Evolutionary conservation across 35 echinoderm and acorn worm species (phyloP), one percentile per base, ranked within the genome.

Genomic region (Holothuria glaberrima): DNA sequence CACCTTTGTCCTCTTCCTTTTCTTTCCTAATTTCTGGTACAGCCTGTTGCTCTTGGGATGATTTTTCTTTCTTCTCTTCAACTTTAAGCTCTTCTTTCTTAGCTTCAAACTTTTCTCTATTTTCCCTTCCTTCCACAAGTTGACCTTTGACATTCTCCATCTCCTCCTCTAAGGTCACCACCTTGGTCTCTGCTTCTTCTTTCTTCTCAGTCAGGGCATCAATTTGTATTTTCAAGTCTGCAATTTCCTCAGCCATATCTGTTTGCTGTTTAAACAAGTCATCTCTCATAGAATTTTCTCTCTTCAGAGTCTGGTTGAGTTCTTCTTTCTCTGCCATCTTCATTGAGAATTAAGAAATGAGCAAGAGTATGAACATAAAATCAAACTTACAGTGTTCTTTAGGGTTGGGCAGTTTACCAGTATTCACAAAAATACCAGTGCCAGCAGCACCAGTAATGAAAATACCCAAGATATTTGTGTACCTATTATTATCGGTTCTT

Each of bases 161-260:
- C 27, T 83, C 78, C 63, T 91, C 83, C 25, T 83, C 25, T n/a
- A 71, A 70, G 45, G 18, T 89, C 68, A 28, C 48, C n/a, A 72
- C 29, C 32, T 70, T 68, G 34, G 20, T 13, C 66, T 88, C 62
- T 0, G 64, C 75, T 26, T 26, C 75, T 59, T 90, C 74, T 29
- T 80, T 64, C 73, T 81, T 65, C 36, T 69, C 59, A 0, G 24
- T 9, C 32, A 68, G 14, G 16, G 26, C 9, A 19, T 91, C 57
- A 6, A 44, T 36, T 54, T 58, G 30, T 48, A 83, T 60, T 25
- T 66, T 90, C 35, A 90, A 41, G 14, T 81, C 73, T 14, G 70
- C 74, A 2, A 90, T 34, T 30, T 90, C 75, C 71, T 80, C 71
- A 10, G 69, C 71, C 45, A 57, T 80, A 6, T 67, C 34, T 4